Conservation (phyloP, 2,113 vertebrate species). For the Plecturocebus donacophilus region DNA sequence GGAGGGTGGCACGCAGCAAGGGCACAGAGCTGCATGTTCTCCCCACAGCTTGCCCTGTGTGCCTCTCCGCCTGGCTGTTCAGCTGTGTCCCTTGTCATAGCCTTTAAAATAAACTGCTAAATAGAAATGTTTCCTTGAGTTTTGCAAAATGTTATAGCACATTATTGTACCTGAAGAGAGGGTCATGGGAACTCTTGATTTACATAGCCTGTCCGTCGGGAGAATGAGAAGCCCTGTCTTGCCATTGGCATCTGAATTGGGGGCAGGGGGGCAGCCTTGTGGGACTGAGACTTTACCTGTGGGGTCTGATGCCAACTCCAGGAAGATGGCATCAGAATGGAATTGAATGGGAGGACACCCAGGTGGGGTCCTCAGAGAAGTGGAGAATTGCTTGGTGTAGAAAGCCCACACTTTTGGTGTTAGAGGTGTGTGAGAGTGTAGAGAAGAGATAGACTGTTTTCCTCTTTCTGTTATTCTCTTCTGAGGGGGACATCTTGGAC, state of each 20-base stretch:
- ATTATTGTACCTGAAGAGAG: not conserved
- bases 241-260: too few relatives aligned
- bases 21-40: rapidly evolving
- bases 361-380: not conserved
- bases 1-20: not conserved
- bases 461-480: not conserved
- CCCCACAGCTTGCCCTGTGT: too few relatives aligned
- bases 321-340: not conserved
- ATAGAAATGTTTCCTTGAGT: not conserved
- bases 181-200: not conserved
- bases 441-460: not conserved
- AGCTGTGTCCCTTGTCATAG: not conserved
- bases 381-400: not conserved
- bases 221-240: not conserved
- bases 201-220: not conserved
- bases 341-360: not conserved
- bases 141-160: not conserved
- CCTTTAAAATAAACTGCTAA: not conserved
- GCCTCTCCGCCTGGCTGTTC: not conserved
- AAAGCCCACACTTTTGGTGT: not conserved
- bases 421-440: not conserved
- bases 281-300: not conserved
- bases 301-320: not conserved
- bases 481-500: not conserved
- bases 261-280: too few relatives aligned